phyloP scores from a whole-genome alignment of 2,797 vertebrate species.

The Falco rusticolus region DNA sequence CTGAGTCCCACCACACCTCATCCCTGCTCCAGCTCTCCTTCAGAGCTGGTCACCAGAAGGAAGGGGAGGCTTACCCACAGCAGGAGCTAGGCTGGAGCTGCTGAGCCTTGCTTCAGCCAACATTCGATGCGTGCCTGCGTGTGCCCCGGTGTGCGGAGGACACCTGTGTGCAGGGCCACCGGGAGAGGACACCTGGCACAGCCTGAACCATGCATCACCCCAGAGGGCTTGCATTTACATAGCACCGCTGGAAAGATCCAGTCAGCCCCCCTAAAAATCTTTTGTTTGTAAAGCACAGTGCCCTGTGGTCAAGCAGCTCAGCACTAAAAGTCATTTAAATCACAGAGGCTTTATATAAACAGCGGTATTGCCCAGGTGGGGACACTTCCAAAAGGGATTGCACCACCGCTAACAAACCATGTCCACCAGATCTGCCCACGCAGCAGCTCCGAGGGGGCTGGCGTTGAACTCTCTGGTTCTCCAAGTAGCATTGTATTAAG shows the following conservation, averaged over 20 bases:
- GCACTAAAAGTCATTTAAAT: neutral
- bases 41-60: neutral
- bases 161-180: neutral
- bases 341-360: neutral
- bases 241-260: neutral
- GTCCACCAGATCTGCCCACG: neutral
- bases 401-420: neutral
- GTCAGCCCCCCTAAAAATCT: neutral
- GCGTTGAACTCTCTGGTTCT: neutral
- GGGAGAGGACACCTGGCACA: neutral
- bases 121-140: fast-evolving
- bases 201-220: neutral
- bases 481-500: neutral
- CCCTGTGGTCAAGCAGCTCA: neutral
- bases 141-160: neutral
- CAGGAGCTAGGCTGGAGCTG: neutral
- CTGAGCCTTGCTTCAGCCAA: neutral
- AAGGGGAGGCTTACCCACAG: neutral
- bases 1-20: neutral
- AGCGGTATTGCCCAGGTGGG: neutral
- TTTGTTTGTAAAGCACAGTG: neutral
- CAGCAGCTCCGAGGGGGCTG: neutral
- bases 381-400: neutral
- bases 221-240: fast-evolving
- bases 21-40: neutral